Percentiles rank a stretch among this genome's conserved stretches.
Conservation (phyloP, 1,140 invertebrate species). For the Hydropsyche tenuis region DNA sequence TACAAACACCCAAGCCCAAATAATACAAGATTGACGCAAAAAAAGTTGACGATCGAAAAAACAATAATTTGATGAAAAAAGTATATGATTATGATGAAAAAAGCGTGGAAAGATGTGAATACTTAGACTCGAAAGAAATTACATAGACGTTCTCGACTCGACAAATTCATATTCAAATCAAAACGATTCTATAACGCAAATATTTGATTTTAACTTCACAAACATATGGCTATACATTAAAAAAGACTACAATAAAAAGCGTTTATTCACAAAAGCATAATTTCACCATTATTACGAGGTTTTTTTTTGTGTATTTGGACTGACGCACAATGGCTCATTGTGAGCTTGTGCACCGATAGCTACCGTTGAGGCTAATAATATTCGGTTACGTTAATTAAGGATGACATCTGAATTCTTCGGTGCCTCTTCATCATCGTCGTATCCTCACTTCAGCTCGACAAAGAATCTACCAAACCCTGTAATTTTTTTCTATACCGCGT, state of each 20-base stretch:
- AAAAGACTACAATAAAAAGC: too few species aligned
- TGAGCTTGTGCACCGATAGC: background rate
- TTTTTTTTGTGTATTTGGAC: conserved; percentile 18
- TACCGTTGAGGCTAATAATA: conserved; percentile 3
- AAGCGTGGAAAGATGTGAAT: too few species aligned
- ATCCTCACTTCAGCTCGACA: conserved; percentile 10
- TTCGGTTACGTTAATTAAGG: conserved; percentile 22
- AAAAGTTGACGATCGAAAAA: conserved; percentile 14
- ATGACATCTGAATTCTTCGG: background rate
- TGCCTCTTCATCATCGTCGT: background rate
- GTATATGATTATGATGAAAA: too few species aligned
- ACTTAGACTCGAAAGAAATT: too few species aligned
- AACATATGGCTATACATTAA: too few species aligned
- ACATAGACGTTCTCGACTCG: too few species aligned
- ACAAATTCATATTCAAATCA: too few species aligned
- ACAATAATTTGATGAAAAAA: too few species aligned
- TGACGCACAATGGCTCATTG: background rate
- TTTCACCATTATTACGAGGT: background rate
- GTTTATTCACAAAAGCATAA: too few species aligned
- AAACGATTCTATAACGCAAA: too few species aligned
- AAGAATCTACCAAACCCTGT: conserved; percentile 13
- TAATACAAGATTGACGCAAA: background rate
- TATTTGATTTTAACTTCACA: too few species aligned
- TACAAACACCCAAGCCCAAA: conserved; percentile 31
- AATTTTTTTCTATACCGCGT: conserved; percentile 16